A percentile compares a stretch with the other conserved stretches of the same genome.
These are phyloP conservation scores for Pelochelys cantorii DNA, from an alignment of 2,797 vertebrate genomes.

Conservation along the genomic window DNA sequence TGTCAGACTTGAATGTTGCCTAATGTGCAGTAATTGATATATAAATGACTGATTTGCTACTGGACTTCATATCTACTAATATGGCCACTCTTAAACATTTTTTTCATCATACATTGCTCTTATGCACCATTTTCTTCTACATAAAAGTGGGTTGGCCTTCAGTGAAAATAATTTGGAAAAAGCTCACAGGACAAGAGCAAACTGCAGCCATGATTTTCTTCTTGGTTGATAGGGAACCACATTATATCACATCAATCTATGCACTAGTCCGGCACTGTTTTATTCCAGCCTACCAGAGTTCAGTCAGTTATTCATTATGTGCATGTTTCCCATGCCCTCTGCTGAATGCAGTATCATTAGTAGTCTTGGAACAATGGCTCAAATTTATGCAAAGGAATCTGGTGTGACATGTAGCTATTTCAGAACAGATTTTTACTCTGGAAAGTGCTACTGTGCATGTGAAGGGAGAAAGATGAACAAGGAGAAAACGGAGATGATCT, in stretches of 20 bases:
- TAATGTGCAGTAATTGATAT: constrained; percentile 34
- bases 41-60: rapidly evolving
- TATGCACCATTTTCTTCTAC: rapidly evolving
- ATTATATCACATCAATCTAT: neutral
- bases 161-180: rapidly evolving
- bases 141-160: neutral
- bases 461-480: neutral
- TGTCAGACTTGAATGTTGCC: constrained; percentile 49
- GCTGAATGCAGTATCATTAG: rapidly evolving
- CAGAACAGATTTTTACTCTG: neutral
- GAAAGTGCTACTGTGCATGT: rapidly evolving
- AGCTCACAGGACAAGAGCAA: rapidly evolving
- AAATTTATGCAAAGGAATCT: neutral
- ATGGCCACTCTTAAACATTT: rapidly evolving
- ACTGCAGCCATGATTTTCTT: rapidly evolving
- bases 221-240: neutral
- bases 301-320: rapidly evolving
- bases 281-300: neutral
- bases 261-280: rapidly evolving
- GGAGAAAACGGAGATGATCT: neutral
- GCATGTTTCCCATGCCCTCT: rapidly evolving
- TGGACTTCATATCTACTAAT: rapidly evolving
- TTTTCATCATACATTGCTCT: neutral
- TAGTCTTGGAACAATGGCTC: neutral
- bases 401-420: rapidly evolving